Conservation (phyloP, 1,140 invertebrate genomes). For the Hypsibius dujardini region DNA sequence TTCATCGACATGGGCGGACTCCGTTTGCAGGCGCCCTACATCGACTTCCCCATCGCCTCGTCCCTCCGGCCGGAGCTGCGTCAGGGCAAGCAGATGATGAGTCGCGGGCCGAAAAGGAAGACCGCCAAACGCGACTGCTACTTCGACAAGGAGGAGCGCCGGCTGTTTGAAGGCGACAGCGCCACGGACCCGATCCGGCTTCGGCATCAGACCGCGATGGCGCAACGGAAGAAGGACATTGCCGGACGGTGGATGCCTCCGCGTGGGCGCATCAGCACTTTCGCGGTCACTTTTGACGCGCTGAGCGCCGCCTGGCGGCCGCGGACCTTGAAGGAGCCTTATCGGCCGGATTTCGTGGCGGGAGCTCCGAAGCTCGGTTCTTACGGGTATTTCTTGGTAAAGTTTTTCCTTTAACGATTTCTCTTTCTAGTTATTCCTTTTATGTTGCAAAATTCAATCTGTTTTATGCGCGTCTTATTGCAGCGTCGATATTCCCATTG, state of each 20-base stretch:
- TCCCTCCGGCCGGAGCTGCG: not conserved
- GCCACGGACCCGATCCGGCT: not conserved
- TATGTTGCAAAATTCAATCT: not conserved
- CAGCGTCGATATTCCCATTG: not conserved
- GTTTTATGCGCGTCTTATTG: not conserved
- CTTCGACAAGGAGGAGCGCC: constrained; percentile 8
- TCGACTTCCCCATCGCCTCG: not conserved
- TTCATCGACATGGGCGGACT: not conserved
- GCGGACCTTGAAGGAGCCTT: not conserved
- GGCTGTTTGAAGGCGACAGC: not conserved
- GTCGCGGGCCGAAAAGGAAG: not conserved
- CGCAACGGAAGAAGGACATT: not conserved
- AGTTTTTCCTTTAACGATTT: not conserved
- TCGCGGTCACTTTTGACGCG: not conserved
- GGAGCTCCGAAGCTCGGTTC: not conserved
- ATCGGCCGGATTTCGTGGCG: not conserved
- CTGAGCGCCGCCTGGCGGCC: not conserved
- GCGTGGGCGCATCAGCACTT: not conserved
- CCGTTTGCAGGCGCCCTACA: not conserved
- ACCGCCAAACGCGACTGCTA: not conserved
- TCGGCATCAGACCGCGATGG: not conserved
- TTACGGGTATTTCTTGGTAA: not conserved
- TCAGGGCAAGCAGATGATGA: constrained; percentile 6
- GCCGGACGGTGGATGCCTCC: not conserved
- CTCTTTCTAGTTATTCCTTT: not conserved